A percentile compares a stretch with the other conserved stretches of the same genome.
Conservation (phyloP, 2,797 vertebrate genomes). For the Eutrigla gurnardus region DNA sequence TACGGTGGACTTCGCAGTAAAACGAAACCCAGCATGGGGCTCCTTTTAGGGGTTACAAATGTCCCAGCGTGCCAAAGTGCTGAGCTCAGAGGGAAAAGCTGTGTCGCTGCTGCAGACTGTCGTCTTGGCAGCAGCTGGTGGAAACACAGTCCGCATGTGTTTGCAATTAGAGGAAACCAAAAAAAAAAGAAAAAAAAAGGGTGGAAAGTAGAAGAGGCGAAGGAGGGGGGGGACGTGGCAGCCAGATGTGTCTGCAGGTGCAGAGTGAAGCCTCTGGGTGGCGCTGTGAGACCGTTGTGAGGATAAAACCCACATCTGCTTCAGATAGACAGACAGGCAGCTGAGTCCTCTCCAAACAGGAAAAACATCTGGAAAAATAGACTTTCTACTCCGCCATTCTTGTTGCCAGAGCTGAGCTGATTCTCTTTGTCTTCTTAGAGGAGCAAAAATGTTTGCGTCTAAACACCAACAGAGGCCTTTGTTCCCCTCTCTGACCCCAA, state of each 20-base stretch:
- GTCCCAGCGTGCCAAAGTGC: slow-evolving; percentile 57
- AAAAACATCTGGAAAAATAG: slow-evolving; percentile 78
- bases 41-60: slow-evolving; percentile 39
- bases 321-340: slow-evolving; percentile 42
- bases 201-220: slow-evolving; percentile 41
- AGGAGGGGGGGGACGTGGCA: slow-evolving; percentile 57
- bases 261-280: slow-evolving; percentile 53
- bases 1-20: slow-evolving; percentile 3
- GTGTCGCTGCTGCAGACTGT: slow-evolving; percentile 59
- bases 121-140: slow-evolving; percentile 76
- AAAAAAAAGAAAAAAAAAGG: slow-evolving; percentile 77
- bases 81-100: slow-evolving; percentile 76
- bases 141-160: slow-evolving; percentile 84
- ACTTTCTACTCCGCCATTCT: slow-evolving; percentile 31
- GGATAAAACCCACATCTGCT: slow-evolving; percentile 55
- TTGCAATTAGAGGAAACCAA: slow-evolving; percentile 86
- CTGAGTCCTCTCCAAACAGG: slow-evolving; percentile 55
- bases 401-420: slow-evolving; percentile 43
- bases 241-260: slow-evolving; percentile 65
- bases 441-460: not conserved
- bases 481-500: not conserved
- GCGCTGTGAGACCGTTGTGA: slow-evolving; percentile 51
- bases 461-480: not conserved
- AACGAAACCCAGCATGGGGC: slow-evolving; percentile 30
- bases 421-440: slow-evolving; percentile 58